phyloP scores from a whole-genome alignment of 1,140 invertebrate genomes.

The Liolophura sinensis region DNA sequence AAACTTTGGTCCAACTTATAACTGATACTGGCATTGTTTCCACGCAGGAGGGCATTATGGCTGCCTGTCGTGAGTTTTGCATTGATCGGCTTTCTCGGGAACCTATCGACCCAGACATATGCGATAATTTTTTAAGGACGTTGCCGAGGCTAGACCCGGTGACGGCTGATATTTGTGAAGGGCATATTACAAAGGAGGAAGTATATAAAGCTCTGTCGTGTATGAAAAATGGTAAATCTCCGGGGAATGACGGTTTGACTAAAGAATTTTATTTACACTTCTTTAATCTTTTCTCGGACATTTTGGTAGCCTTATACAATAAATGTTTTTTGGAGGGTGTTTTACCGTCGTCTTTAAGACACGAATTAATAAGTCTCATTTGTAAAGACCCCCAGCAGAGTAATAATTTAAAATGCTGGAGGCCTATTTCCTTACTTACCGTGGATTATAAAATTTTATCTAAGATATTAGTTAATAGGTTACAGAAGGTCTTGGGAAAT shows the following conservation, averaged over 20 bases:
- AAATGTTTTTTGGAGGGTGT: constrained; percentile 15
- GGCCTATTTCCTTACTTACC: constrained; percentile 33
- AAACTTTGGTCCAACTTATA: constrained; percentile 17
- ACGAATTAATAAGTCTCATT: constrained; percentile 24
- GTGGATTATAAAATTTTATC: constrained; percentile 33
- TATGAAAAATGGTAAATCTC: constrained; percentile 27
- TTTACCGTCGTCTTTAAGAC: constrained; percentile 21
- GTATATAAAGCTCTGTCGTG: constrained; percentile 13
- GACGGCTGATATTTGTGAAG: constrained; percentile 13
- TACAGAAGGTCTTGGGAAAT: constrained; percentile 15
- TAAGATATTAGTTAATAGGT: constrained; percentile 22
- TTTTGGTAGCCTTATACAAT: constrained; percentile 18
- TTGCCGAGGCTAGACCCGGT: constrained; percentile 18
- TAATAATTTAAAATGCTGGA: constrained; percentile 21
- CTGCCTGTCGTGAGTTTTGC: constrained; percentile 25
- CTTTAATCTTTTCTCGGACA: constrained; percentile 20
- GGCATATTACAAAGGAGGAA: constrained; percentile 16
- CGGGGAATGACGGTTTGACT: constrained; percentile 29
- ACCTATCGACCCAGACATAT: constrained; percentile 15
- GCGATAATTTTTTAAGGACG: constrained; percentile 20
- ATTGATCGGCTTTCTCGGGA: constrained; percentile 21
- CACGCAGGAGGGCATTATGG: constrained; percentile 19
- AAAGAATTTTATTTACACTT: constrained; percentile 31
- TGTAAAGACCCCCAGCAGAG: constrained; percentile 26
- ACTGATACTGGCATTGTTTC: constrained; percentile 8